These are phyloP conservation scores for Clitarchus hookeri DNA, from an alignment of 2,888 invertebrate genomes.

Conservation along the genomic window DNA sequence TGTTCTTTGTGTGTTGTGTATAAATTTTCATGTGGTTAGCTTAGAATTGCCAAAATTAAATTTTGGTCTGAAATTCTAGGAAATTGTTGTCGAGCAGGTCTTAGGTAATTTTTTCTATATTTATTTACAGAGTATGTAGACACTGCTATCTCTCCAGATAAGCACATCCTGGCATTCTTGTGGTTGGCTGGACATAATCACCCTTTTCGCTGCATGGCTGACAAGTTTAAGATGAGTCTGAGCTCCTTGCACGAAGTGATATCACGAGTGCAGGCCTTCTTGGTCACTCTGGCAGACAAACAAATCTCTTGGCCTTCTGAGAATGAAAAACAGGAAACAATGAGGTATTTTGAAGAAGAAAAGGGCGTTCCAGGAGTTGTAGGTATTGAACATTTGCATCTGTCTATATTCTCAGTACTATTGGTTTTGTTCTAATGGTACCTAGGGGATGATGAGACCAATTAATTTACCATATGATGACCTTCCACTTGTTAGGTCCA, in stretches of 20 bases:
- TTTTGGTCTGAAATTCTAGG: too few species aligned
- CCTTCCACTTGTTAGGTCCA: too few species aligned
- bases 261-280: neutral
- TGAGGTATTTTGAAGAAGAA: neutral
- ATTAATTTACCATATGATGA: too few species aligned
- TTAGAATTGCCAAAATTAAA: too few species aligned
- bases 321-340: neutral
- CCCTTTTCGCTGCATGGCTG: constrained; percentile 14
- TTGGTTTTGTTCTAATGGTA: too few species aligned
- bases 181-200: neutral
- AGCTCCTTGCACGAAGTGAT: neutral
- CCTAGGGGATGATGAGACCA: too few species aligned
- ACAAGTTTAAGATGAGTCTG: neutral
- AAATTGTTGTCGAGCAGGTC: too few species aligned
- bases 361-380: neutral
- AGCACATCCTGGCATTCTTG: constrained; percentile 3
- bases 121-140: neutral
- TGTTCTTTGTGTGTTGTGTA: too few species aligned
- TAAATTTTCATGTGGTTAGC: too few species aligned
- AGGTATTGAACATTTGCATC: neutral
- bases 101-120: too few species aligned
- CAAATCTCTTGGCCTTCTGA: neutral
- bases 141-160: neutral
- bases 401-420: too few species aligned
- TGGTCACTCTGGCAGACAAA: neutral